These are phyloP conservation scores for Stichodactyla helianthus DNA, from an alignment of 64 coral and sea anemone genomes.

Conservation along the genomic window DNA sequence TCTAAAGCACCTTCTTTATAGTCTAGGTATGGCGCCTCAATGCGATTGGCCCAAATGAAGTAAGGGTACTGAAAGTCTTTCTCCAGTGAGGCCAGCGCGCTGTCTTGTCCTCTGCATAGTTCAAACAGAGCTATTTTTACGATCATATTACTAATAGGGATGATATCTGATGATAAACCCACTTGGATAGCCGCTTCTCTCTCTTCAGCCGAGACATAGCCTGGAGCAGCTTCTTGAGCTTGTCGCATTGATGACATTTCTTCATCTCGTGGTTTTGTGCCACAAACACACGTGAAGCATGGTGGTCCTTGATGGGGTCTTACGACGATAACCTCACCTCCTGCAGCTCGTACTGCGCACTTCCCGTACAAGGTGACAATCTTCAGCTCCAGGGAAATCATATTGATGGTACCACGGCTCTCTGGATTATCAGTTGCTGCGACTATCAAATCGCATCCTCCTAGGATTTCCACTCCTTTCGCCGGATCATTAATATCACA, in stretches of 20 bases:
- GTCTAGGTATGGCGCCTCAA: conserved; percentile 40
- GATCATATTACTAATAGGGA: conserved; percentile 72
- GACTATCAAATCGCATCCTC: conserved; percentile 70
- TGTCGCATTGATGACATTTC: conserved; percentile 59
- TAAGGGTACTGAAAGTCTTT: conserved; percentile 45
- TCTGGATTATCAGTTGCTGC: conserved; percentile 66
- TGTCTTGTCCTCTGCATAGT: conserved; percentile 61
- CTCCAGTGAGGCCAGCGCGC: conserved; percentile 54
- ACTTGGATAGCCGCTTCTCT: conserved; percentile 69
- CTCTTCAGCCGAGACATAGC: conserved; percentile 49
- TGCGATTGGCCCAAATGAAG: conserved; percentile 75
- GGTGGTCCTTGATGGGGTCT: conserved; percentile 53
- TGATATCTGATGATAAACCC: conserved; percentile 74
- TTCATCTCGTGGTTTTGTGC: conserved; percentile 36
- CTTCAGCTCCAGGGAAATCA: conserved; percentile 49
- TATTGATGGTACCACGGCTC: conserved; percentile 69
- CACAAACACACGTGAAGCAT: conserved; percentile 69
- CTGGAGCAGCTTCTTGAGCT: conserved; percentile 52
- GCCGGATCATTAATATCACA: conserved; percentile 52
- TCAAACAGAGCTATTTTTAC: conserved; percentile 76
- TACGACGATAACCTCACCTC: conserved; percentile 70
- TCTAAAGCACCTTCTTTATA: conserved; percentile 49
- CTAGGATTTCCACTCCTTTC: conserved; percentile 55
- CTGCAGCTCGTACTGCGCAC: conserved; percentile 59
- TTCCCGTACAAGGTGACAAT: conserved; percentile 62